Conservation (phyloP, 2,797 vertebrate genomes). For the Arnoldichthys spilopterus region DNA sequence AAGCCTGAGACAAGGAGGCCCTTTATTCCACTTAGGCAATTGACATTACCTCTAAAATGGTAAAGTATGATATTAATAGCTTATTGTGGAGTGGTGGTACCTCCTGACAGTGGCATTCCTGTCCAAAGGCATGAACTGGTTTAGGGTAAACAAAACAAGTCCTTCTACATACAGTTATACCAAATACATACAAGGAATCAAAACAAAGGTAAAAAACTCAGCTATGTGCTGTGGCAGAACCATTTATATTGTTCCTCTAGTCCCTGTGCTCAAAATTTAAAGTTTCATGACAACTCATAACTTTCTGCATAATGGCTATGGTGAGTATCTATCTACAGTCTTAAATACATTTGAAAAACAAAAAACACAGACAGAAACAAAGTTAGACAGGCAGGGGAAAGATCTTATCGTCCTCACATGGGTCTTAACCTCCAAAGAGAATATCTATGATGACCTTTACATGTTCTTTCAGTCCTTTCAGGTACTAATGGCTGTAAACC, state of each 20-base stretch:
- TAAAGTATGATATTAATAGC: constrained; percentile 67
- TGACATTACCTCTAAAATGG: constrained; percentile 60
- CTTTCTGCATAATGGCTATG: neutral
- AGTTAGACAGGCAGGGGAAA: neutral
- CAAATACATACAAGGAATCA: neutral
- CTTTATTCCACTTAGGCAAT: constrained; percentile 63
- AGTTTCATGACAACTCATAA: constrained; percentile 18
- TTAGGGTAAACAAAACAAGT: neutral
- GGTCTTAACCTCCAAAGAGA: constrained; percentile 17
- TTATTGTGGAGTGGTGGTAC: constrained; percentile 44
- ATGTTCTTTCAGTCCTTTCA: constrained; percentile 16
- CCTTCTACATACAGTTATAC: neutral
- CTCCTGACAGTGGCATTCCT: constrained; percentile 53
- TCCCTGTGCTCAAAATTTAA: constrained; percentile 10
- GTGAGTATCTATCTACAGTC: neutral
- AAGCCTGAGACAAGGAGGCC: constrained; percentile 64
- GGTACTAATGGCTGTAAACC: constrained; percentile 4
- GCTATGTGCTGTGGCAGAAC: neutral
- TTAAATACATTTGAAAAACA: neutral
- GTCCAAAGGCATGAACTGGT: neutral
- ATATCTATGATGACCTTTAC: constrained; percentile 19
- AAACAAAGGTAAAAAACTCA: neutral
- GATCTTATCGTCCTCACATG: constrained; percentile 10
- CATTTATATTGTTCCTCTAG: neutral
- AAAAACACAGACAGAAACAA: constrained; percentile 3